Conservation (phyloP, 2,888 invertebrate genomes). For the Drosophila dives region DNA sequence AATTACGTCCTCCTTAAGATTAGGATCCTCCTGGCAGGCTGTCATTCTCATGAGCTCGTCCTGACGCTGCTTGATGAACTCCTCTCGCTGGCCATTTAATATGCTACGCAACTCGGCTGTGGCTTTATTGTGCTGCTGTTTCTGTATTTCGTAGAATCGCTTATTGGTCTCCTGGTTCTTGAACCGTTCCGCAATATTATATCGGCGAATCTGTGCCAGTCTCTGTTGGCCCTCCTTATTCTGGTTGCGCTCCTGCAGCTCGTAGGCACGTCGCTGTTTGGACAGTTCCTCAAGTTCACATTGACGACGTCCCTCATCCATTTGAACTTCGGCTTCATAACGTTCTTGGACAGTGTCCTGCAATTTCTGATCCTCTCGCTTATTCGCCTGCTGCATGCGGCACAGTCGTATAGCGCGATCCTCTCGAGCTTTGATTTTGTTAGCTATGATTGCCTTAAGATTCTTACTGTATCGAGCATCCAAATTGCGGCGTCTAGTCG, state of each 20-base stretch:
- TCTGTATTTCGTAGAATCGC: slow-evolving; percentile 8
- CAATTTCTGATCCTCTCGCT: slow-evolving; percentile 7
- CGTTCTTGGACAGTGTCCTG: slow-evolving; percentile 5
- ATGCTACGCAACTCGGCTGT: slow-evolving; percentile 17
- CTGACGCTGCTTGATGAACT: slow-evolving; percentile 30
- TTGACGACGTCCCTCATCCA: slow-evolving; percentile 54
- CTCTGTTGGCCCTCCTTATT: slow-evolving; percentile 12
- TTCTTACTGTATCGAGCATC: slow-evolving; percentile 27
- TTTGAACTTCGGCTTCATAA: slow-evolving; percentile 26
- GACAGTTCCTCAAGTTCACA: slow-evolving; percentile 29
- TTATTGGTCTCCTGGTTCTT: slow-evolving; percentile 51
- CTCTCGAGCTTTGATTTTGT: slow-evolving; percentile 12
- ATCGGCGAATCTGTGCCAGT: slow-evolving; percentile 41
- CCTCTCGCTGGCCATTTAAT: slow-evolving; percentile 41
- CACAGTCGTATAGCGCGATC: slow-evolving; percentile 16
- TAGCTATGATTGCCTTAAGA: slow-evolving; percentile 15
- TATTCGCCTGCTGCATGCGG: slow-evolving; percentile 19
- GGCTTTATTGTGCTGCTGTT: slow-evolving; percentile 1
- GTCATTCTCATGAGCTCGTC: slow-evolving; percentile 36
- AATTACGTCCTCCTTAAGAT: slow-evolving; percentile 75
- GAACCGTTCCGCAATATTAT: slow-evolving; percentile 49
- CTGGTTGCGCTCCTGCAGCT: slow-evolving; percentile 39
- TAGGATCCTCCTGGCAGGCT: slow-evolving; percentile 41
- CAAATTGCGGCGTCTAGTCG: slow-evolving; percentile 41
- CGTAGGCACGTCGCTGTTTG: slow-evolving; percentile 52